Evolutionary conservation across 2,797 vertebrate genomes (phyloP), one percentile per base, ranked within the genome.

Genomic region (Cheirogaleus major): DNA sequence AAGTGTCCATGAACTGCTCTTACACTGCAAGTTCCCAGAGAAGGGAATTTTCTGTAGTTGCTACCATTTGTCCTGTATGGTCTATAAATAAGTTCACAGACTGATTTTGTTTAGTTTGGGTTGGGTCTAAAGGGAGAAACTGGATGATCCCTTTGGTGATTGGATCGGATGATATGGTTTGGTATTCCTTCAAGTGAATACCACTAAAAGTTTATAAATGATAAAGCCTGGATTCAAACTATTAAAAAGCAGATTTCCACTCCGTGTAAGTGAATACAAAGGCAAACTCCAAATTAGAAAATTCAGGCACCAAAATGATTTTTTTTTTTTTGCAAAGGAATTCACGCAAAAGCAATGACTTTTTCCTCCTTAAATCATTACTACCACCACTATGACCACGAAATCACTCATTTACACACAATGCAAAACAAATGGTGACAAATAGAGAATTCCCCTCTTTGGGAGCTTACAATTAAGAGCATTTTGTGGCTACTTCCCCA

Each of bases 241-340:
- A 89, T 48, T 92, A 82, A 93, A 96, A 55, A 78, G 63, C 75
- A 97, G 35, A 80, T 87, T 95, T 96, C 75, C 85, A 72, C n/a
- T 94, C 92, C 94, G 35, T 50, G 13, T 91, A 93, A 97, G 73
- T 84, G 32, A 93, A 63, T 27, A 73, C 57, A 93, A 88, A 92
- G 50, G 50, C 8, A 92, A 92, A 81, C 81, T 89, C 52, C 75
- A 97, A 94, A 95, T 95, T 57, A 91, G 48, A 95, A 92, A 87
- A 94, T 61, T 80, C 65, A 92, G 83, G 18, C 63, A 48, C 67
- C 18, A 73, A 76, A 67, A 30, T 59, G 32, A 93, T 38, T 69
- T 41, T 85, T 93, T 73, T 69, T n/a, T 78, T 91, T 78, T 78
- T 70, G 48, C 50, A 91, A 89, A 90, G 81, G 32, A 96, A 93